Evolutionary conservation across 2,888 invertebrate genomes (phyloP).

Genomic region (Drosophila colorata): DNA sequence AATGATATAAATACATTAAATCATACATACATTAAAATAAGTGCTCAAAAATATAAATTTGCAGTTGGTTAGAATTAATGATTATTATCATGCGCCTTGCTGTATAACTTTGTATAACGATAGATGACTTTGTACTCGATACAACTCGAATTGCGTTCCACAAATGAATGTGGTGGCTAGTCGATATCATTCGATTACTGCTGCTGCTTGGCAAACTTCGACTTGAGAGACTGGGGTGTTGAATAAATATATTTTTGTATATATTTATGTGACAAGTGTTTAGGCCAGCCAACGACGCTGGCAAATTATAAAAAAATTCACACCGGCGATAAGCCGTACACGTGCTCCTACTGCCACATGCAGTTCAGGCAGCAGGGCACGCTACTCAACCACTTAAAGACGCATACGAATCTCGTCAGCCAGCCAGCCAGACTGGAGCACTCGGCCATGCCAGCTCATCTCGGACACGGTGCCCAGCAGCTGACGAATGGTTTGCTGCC

Average conservation of each 20-base stretch:
- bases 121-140: not conserved
- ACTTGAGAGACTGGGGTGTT: constrained; percentile 20
- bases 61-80: not conserved
- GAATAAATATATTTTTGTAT: constrained; percentile 23
- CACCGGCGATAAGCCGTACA: constrained; percentile 37
- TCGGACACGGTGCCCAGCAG: constrained; percentile 31
- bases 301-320: constrained; percentile 33
- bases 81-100: too few species aligned
- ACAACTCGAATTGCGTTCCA: not conserved
- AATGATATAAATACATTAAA: too few species aligned
- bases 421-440: constrained; percentile 26
- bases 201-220: constrained; percentile 24
- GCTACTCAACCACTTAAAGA: constrained; percentile 30
- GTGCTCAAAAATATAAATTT: too few species aligned
- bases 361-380: constrained; percentile 40
- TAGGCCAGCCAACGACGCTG: constrained; percentile 30
- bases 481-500: constrained; percentile 30
- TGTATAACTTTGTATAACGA: too few species aligned
- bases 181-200: constrained; percentile 26
- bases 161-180: not conserved
- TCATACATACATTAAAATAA: too few species aligned
- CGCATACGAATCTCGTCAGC: constrained; percentile 33
- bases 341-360: constrained; percentile 39
- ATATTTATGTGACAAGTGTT: constrained; percentile 19
- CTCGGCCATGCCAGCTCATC: constrained; percentile 25